Evolutionary conservation across 2,113 vertebrate genomes (phyloP).

Genomic region (Cyanistes caeruleus): DNA sequence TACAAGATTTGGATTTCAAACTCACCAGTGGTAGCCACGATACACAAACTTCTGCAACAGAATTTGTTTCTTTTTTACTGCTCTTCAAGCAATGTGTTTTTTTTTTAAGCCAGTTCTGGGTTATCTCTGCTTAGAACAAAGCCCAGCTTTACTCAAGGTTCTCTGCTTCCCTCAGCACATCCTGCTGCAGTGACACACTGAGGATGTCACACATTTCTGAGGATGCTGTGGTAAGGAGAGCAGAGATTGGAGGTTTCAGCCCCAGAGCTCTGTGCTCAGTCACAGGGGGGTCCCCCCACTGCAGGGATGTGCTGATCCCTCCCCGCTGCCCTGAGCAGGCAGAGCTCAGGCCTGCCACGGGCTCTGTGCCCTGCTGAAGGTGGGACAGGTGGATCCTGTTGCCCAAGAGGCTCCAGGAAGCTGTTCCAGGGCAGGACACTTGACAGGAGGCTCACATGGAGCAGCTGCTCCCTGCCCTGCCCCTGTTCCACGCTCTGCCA

Average conservation of each 20-base stretch:
- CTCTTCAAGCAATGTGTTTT: background rate
- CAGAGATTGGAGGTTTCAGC: background rate
- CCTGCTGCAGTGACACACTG: background rate
- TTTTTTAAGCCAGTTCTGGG: background rate
- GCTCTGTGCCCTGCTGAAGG: background rate
- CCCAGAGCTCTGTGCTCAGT: rapidly evolving
- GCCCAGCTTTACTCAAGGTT: background rate
- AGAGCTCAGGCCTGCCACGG: background rate
- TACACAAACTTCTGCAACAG: background rate
- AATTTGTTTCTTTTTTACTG: background rate
- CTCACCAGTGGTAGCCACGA: background rate
- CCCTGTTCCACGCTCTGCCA: rapidly evolving
- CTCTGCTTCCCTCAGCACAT: background rate
- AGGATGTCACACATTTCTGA: background rate
- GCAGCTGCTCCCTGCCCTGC: background rate
- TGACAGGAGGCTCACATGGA: background rate
- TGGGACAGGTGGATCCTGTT: background rate
- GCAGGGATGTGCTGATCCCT: background rate
- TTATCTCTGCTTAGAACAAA: background rate
- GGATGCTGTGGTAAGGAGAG: background rate
- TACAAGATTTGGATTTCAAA: background rate
- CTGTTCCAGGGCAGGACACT: background rate
- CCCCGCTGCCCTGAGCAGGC: background rate
- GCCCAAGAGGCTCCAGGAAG: background rate
- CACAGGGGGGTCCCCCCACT: rapidly evolving